phyloP scores from a whole-genome alignment of 2,888 invertebrate species.

The Aromia moschata region DNA sequence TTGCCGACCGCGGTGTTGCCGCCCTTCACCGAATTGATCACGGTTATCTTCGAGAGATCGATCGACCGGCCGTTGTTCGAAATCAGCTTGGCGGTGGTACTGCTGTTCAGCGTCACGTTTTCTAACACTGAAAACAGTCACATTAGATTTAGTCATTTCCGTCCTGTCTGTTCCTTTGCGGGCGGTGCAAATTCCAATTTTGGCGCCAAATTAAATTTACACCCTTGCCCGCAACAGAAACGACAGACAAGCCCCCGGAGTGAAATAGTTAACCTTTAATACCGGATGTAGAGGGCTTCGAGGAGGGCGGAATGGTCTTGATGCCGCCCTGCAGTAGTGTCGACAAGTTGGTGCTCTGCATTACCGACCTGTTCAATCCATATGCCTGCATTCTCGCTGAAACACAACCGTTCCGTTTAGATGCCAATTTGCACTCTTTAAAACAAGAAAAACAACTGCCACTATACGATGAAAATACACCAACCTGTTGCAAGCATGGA shows the following conservation, averaged over 20 bases:
- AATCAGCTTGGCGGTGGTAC: slow-evolving; percentile 49
- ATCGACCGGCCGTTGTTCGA: slow-evolving; percentile 52
- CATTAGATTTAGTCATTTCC: neutral
- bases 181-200: no score
- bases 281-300: slow-evolving; percentile 46
- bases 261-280: slow-evolving; percentile 57
- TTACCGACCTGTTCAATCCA: slow-evolving; percentile 47
- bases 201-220: no score
- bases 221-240: no score
- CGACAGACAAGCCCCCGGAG: no score
- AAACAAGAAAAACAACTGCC: neutral
- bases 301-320: slow-evolving; percentile 50
- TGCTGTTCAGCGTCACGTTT: slow-evolving; percentile 56
- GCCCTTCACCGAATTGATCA: slow-evolving; percentile 49
- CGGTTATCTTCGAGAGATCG: slow-evolving; percentile 56
- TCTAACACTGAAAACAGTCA: slow-evolving; percentile 56
- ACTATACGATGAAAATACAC: slow-evolving; percentile 28
- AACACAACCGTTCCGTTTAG: slow-evolving; percentile 5
- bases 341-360: slow-evolving; percentile 50
- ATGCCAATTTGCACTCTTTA: neutral
- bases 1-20: slow-evolving; percentile 47
- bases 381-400: slow-evolving; percentile 50
- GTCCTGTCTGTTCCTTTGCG: no score
- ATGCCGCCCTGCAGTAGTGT: slow-evolving; percentile 54
- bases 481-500: slow-evolving; percentile 22